Conservation (phyloP, 2,888 invertebrate genomes). For the Salpingus planirostris region DNA sequence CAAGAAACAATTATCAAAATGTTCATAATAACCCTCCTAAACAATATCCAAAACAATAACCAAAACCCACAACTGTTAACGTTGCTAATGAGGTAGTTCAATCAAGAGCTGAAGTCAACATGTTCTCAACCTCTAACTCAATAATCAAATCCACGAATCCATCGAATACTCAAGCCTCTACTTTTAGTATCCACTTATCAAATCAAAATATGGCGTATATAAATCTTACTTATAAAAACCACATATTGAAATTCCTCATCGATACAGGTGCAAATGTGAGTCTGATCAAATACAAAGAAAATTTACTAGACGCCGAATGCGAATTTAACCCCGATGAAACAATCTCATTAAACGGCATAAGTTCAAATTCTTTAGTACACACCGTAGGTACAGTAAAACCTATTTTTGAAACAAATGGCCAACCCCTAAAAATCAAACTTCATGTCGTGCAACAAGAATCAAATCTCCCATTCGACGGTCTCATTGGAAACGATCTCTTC, state of each 20-base stretch:
- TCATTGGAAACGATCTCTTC: constrained; percentile 15
- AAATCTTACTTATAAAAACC: constrained; percentile 4
- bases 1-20: too few species aligned
- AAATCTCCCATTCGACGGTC: constrained; percentile 13
- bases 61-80: too few species aligned
- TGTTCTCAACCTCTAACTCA: too few species aligned
- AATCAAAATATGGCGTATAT: constrained; percentile 6
- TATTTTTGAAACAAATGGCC: constrained; percentile 4
- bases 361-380: constrained; percentile 7
- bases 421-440: constrained; percentile 9
- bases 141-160: too few species aligned
- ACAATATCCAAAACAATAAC: too few species aligned
- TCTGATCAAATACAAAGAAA: constrained; percentile 13
- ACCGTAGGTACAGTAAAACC: constrained; percentile 10
- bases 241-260: constrained; percentile 15
- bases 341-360: constrained; percentile 7
- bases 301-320: constrained; percentile 2
- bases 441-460: constrained; percentile 6
- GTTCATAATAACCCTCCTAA: too few species aligned
- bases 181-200: constrained; percentile 3
- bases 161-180: too few species aligned
- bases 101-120: too few species aligned
- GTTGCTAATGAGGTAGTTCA: too few species aligned
- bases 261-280: constrained; percentile 19
- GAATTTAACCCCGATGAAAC: constrained; percentile 4